Evolutionary conservation across 92 coral and sea anemone species (phyloP).

Genomic region (Palythoa heliodiscus): DNA sequence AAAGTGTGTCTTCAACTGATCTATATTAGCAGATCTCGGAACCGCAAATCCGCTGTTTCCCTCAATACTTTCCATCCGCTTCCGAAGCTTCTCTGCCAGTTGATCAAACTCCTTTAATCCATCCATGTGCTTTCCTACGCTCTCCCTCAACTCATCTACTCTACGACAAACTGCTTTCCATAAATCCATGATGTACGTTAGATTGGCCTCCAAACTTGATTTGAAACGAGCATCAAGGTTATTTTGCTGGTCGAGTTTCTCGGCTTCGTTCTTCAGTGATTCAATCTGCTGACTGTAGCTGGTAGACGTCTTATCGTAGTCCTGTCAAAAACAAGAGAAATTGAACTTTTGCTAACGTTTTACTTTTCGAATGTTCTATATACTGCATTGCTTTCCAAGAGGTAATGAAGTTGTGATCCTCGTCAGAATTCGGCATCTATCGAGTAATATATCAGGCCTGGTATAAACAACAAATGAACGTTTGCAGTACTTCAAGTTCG

Average conservation of each 20-base stretch:
- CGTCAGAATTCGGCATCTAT: too few relatives aligned
- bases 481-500: too few relatives aligned
- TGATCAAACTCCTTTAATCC: conserved; percentile 76
- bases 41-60: conserved; percentile 81
- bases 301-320: conserved; percentile 68
- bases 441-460: too few relatives aligned
- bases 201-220: conserved; percentile 74
- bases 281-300: conserved; percentile 65
- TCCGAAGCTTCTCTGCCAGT: conserved; percentile 60
- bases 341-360: not conserved
- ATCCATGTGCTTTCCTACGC: conserved; percentile 63
- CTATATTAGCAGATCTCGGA: conserved; percentile 78
- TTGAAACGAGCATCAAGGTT: conserved; percentile 51
- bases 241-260: conserved; percentile 70
- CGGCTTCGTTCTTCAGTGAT: conserved; percentile 66
- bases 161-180: conserved; percentile 71
- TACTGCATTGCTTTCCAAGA: not conserved
- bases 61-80: conserved; percentile 85
- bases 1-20: conserved; percentile 89
- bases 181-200: conserved; percentile 63
- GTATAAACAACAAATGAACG: too few relatives aligned
- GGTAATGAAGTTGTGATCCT: not conserved
- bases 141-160: conserved; percentile 73
- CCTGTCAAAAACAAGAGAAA: conserved; percentile 45
- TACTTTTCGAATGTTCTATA: not conserved